A percentile compares a stretch with the other conserved stretches of the same genome.
phyloP scores from a whole-genome alignment of 2,888 invertebrate genomes.

The Theretra japonica region DNA sequence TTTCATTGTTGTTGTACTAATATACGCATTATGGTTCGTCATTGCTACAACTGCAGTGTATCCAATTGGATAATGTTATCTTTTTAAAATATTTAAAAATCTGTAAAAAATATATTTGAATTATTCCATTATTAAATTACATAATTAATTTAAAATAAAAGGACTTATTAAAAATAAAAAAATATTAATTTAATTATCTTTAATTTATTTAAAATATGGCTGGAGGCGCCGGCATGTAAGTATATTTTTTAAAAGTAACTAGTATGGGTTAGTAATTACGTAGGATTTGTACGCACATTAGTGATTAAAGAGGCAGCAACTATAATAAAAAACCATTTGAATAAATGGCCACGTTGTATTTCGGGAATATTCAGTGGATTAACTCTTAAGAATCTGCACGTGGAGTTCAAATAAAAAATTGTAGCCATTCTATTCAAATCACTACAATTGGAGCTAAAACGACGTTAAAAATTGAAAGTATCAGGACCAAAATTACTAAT shows the following conservation, averaged over 20 bases:
- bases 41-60: not conserved
- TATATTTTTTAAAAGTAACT: not conserved
- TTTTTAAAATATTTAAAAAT: not conserved
- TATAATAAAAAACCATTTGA: too few species aligned
- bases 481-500: too few species aligned
- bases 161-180: too few species aligned
- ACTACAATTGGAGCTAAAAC: too few species aligned
- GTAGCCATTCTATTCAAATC: too few species aligned
- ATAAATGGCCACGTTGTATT: too few species aligned
- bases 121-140: not conserved
- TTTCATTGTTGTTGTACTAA: constrained; percentile 22
- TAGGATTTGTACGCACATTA: not conserved
- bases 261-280: not conserved
- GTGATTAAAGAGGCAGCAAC: not conserved
- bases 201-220: not conserved
- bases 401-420: too few species aligned
- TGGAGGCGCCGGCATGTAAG: constrained; percentile 24
- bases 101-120: not conserved
- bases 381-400: too few species aligned
- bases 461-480: too few species aligned
- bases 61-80: not conserved
- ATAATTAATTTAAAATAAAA: too few species aligned
- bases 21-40: not conserved
- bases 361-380: too few species aligned
- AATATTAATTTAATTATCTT: too few species aligned